Evolutionary conservation across 2,797 vertebrate genomes (phyloP), one percentile per base, ranked within the genome.

Genomic region (Pipistrellus pipistrellus): DNA sequence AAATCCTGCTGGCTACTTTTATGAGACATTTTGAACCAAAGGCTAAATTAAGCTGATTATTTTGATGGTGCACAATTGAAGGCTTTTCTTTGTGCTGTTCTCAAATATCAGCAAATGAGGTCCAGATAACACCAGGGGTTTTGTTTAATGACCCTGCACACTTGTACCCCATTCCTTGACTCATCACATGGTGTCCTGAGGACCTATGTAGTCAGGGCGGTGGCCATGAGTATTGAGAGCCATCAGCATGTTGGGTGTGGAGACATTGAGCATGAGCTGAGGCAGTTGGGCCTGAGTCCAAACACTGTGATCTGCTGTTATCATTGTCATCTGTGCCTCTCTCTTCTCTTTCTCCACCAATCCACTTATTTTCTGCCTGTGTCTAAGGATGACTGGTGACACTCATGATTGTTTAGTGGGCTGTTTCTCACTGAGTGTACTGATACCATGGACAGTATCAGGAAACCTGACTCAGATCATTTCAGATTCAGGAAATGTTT

Each of bases 371-470:
- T 41, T 51, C 25, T 57, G 38, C 27, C 30, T 30, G 20, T 51
- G 35, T 46, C 51, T 21, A 2, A 64, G 35, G 17, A 41, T 0
- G 0, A 3, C 41, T n/a, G 8, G 15, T 35, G 13, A 25, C 10
- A 8, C n/a, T 10, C 7, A 18, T 51, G 75, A 21, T 68, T 13
- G 48, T 32, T 72, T 44, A 0, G 4, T 68, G 62, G 38, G 14
- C 41, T 75, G 51, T 64, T 83, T 25, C 35, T 83, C 55, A n/a
- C 30, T 85, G 73, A 38, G 68, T 81, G 68, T 75, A 35, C 85
- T 44, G 46, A 72, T 14, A 1, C n/a, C 4, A 1, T 18, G 46
- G 75, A 12, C 62, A 30, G 18, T 51, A 51, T 59, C 9, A 23
- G 59, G 46, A 59, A 59, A 51, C 48, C n/a, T 27, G 59, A 13